phyloP scores from a whole-genome alignment of 2,888 invertebrate species.

The Hypercompe scribonia region DNA sequence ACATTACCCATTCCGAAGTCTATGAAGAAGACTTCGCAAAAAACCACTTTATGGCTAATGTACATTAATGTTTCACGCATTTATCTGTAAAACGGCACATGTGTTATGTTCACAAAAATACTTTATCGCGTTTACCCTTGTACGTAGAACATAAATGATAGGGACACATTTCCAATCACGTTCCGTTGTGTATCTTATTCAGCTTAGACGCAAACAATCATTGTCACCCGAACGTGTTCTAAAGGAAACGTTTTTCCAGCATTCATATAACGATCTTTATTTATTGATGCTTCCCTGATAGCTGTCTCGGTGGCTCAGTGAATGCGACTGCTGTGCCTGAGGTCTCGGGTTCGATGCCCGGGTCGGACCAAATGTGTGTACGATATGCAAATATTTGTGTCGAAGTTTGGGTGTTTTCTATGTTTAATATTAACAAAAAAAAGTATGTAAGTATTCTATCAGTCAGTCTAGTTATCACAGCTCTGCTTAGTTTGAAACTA shows the following conservation, averaged over 20 bases:
- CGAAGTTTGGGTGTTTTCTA: too few relatives aligned
- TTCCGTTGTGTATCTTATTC: conserved; percentile 40
- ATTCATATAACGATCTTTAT: conserved; percentile 14
- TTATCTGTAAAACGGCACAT: background rate
- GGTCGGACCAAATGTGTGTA: too few relatives aligned
- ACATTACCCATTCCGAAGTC: too few relatives aligned
- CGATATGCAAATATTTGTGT: too few relatives aligned
- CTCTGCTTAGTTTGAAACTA: too few relatives aligned
- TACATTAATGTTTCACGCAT: background rate
- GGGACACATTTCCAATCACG: conserved; percentile 45
- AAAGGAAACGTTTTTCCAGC: conserved; percentile 18
- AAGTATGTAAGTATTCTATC: too few relatives aligned
- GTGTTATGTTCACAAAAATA: background rate
- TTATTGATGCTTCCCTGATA: too few relatives aligned
- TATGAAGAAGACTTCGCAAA: background rate
- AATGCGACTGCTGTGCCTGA: too few relatives aligned
- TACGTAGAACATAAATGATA: background rate
- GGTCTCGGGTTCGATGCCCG: too few relatives aligned
- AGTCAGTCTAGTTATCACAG: too few relatives aligned
- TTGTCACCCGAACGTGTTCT: conserved; percentile 24
- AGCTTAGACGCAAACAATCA: conserved; percentile 32
- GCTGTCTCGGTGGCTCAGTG: too few relatives aligned
- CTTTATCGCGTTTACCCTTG: background rate
- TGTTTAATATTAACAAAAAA: too few relatives aligned
- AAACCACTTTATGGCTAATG: background rate